phyloP scores from a whole-genome alignment of 2,888 invertebrate species.

The Noctua pronuba region DNA sequence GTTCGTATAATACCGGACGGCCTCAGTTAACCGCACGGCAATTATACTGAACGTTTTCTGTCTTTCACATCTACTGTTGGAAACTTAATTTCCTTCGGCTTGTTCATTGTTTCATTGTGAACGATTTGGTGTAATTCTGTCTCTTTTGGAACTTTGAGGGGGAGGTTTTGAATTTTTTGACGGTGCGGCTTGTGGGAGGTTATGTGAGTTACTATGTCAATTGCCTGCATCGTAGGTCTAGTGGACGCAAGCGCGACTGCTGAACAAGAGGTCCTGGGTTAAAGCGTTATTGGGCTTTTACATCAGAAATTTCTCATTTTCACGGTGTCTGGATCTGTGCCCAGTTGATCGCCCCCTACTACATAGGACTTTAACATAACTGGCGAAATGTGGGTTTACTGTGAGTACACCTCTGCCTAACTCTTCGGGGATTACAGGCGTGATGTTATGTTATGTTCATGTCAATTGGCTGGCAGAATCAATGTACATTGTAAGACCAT shows the following conservation, averaged over 20 bases:
- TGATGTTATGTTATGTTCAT: no score
- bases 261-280: no score
- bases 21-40: constrained; percentile 71
- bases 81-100: constrained; percentile 74
- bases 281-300: no score
- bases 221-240: no score
- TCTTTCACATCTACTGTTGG: constrained; percentile 71
- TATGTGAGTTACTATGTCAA: not conserved
- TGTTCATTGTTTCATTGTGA: constrained; percentile 70
- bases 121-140: constrained; percentile 62
- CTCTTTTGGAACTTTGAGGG: constrained; percentile 36
- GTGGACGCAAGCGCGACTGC: no score
- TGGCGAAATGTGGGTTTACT: no score
- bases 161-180: not conserved
- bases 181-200: not conserved
- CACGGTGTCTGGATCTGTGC: no score
- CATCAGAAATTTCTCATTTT: no score
- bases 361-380: no score
- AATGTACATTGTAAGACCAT: not conserved
- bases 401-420: no score
- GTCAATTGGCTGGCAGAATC: not conserved
- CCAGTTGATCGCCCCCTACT: no score
- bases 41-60: constrained; percentile 73
- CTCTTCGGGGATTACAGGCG: no score
- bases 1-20: constrained; percentile 70